Evolutionary conservation across 1,140 invertebrate species (phyloP).

Genomic region (Trichoplusia ni): DNA sequence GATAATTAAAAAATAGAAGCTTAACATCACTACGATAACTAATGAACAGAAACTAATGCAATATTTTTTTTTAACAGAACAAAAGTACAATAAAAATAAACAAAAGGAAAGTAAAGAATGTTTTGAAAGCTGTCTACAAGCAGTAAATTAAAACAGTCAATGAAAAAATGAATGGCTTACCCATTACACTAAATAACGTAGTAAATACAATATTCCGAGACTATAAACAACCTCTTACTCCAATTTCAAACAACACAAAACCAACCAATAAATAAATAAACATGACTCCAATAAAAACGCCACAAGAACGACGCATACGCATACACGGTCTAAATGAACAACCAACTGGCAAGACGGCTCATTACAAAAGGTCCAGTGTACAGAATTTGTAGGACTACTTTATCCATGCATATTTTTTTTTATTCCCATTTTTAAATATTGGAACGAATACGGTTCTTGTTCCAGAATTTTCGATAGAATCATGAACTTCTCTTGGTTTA

Average conservation of each 20-base stretch:
- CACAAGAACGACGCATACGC: conserved; percentile 17
- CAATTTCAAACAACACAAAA: conserved; percentile 21
- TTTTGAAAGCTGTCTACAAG: not conserved
- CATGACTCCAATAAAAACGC: conserved; percentile 20
- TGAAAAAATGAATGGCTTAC: not conserved
- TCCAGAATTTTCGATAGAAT: too few relatives aligned
- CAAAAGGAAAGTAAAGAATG: not conserved
- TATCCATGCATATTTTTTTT: too few relatives aligned
- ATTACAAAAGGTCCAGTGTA: too few relatives aligned
- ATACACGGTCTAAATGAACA: conserved; percentile 5
- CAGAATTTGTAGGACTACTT: too few relatives aligned
- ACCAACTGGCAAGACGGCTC: too few relatives aligned
- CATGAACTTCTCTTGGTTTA: not conserved
- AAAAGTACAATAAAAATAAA: not conserved
- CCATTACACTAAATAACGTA: not conserved
- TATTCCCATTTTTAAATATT: too few relatives aligned
- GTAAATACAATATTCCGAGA: conserved; percentile 9
- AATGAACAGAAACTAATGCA: too few relatives aligned
- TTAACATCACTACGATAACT: too few relatives aligned
- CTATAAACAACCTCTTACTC: conserved; percentile 14
- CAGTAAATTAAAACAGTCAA: not conserved
- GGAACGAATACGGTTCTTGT: too few relatives aligned
- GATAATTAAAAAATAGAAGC: too few relatives aligned
- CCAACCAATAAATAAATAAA: conserved; percentile 19
- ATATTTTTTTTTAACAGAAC: not conserved